phyloP scores from a whole-genome alignment of 1,140 invertebrate species.

The Chrysoperla carnea region DNA sequence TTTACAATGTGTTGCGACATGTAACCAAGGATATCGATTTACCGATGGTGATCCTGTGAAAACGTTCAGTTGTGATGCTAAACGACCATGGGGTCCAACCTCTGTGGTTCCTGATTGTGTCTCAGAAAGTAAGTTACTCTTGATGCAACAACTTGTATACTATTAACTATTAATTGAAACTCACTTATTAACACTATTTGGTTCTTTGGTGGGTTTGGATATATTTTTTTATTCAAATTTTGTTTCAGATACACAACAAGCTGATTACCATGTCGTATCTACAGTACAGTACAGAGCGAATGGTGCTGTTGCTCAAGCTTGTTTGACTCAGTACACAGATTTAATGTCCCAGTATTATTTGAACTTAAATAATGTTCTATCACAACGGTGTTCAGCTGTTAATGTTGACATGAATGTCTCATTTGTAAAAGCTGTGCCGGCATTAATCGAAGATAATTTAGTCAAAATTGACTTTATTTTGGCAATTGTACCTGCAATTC shows the following conservation, averaged over 20 bases:
- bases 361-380: slow-evolving; percentile 63
- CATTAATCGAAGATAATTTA: slow-evolving; percentile 66
- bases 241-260: slow-evolving; percentile 69
- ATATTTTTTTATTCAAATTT: too few species aligned
- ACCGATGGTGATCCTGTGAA: slow-evolving; percentile 78
- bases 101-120: slow-evolving; percentile 86
- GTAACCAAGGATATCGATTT: slow-evolving; percentile 79
- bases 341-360: slow-evolving; percentile 64
- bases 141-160: too few species aligned
- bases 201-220: too few species aligned
- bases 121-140: slow-evolving; percentile 50
- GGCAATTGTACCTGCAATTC: slow-evolving; percentile 69
- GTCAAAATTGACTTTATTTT: slow-evolving; percentile 76
- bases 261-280: slow-evolving; percentile 79
- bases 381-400: slow-evolving; percentile 81
- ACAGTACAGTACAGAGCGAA: slow-evolving; percentile 79
- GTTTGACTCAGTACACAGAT: slow-evolving; percentile 73
- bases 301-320: slow-evolving; percentile 65
- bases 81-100: slow-evolving; percentile 62
- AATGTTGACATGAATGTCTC: slow-evolving; percentile 90
- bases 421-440: slow-evolving; percentile 63
- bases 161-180: too few species aligned
- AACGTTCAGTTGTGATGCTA: slow-evolving; percentile 65
- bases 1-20: slow-evolving; percentile 78
- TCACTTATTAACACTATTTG: too few species aligned